Conservation (phyloP, 2,113 vertebrate genomes). For the Psittacus erithacus region DNA sequence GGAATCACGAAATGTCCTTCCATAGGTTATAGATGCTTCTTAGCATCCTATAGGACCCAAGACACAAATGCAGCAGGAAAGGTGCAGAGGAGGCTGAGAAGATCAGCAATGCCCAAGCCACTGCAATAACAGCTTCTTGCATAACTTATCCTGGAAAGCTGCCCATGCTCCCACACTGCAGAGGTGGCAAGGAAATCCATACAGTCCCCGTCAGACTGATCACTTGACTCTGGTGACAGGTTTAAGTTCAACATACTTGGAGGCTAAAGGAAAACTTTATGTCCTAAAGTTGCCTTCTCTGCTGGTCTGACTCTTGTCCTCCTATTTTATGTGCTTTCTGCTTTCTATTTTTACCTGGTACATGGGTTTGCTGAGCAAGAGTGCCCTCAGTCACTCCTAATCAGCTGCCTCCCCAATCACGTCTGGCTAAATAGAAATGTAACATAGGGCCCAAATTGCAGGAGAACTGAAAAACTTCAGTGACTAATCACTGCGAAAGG, state of each 20-base stretch:
- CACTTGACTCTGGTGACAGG: neutral
- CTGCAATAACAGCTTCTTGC: neutral
- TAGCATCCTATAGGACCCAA: neutral
- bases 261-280: neutral
- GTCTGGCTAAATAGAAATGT: slow-evolving; percentile 22
- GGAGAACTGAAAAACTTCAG: slow-evolving; percentile 20
- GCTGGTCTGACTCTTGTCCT: neutral
- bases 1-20: neutral
- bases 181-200: neutral
- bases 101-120: neutral
- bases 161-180: neutral
- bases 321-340: neutral
- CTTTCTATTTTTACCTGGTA: slow-evolving; percentile 2
- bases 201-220: neutral
- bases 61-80: neutral
- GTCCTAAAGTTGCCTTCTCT: neutral
- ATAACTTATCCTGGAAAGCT: neutral
- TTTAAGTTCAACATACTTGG: neutral
- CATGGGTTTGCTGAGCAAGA: slow-evolving; percentile 24
- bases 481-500: slow-evolving; percentile 23
- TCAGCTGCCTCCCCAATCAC: neutral
- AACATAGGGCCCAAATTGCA: slow-evolving; percentile 21
- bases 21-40: neutral
- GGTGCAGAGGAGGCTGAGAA: neutral
- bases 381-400: neutral